Conservation (phyloP, 2,113 vertebrate species). For the Osmerus eperlanus region DNA sequence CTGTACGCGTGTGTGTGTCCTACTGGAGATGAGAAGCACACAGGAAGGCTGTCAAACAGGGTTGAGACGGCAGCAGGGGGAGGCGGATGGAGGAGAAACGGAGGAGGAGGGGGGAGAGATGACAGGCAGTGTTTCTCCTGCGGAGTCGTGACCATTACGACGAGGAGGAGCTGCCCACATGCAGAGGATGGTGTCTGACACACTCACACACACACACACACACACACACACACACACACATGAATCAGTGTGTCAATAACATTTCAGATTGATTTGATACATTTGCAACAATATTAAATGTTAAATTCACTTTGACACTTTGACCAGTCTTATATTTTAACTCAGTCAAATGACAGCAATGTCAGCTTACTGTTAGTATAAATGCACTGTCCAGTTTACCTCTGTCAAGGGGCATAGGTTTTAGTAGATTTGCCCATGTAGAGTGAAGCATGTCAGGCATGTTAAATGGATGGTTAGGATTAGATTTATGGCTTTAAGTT, state of each 20-base stretch:
- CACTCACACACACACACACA: constrained; percentile 6
- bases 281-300: neutral
- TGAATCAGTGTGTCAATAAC: no score
- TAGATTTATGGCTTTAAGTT: no score
- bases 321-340: no score
- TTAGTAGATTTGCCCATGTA: no score
- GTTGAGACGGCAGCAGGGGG: constrained; percentile 34
- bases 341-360: no score
- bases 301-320: no score
- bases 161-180: neutral
- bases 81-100: constrained; percentile 2
- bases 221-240: constrained; percentile 1
- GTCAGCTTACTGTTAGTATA: no score
- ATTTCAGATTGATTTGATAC: no score
- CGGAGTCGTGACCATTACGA: neutral
- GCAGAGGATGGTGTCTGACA: neutral
- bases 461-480: no score
- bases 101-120: neutral
- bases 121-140: neutral
- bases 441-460: no score
- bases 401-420: no score
- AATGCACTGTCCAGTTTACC: no score
- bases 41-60: constrained; percentile 61
- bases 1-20: constrained; percentile 9
- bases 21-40: constrained; percentile 43